Evolutionary conservation across 2,113 vertebrate genomes (phyloP).

Genomic region (Catharus minimus): DNA sequence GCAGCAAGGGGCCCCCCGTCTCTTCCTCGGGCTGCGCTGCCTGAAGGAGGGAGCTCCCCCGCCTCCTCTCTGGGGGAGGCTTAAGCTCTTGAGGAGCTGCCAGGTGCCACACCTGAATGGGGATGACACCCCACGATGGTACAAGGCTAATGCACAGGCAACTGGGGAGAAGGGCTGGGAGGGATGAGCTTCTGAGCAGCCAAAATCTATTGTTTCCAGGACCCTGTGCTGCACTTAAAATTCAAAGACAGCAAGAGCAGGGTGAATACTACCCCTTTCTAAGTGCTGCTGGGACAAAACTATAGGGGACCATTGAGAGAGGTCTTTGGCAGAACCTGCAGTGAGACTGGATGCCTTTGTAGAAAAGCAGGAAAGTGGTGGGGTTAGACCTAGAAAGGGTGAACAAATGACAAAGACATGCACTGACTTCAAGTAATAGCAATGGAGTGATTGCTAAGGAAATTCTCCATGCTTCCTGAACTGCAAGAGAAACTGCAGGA

Average conservation of each 20-base stretch:
- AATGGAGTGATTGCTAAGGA: rapidly evolving
- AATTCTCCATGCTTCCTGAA: background rate
- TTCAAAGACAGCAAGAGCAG: background rate
- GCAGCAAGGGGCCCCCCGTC: no score
- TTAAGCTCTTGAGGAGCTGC: background rate
- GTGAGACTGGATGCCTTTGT: background rate
- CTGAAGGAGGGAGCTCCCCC: no score
- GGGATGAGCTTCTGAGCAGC: background rate
- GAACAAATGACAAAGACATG: background rate
- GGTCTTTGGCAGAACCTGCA: background rate
- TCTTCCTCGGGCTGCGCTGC: no score
- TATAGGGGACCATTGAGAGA: background rate
- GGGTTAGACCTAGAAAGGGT: background rate
- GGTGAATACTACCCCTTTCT: background rate
- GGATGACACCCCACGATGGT: background rate
- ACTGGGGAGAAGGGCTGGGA: background rate
- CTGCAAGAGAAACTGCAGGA: background rate
- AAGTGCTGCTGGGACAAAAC: background rate
- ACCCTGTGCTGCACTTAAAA: background rate
- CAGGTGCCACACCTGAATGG: background rate
- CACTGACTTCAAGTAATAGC: background rate
- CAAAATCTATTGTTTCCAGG: background rate
- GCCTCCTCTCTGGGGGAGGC: background rate
- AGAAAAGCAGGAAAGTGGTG: background rate
- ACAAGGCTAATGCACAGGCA: rapidly evolving